Percentiles rank a stretch among this genome's conserved stretches.
Conservation (phyloP, 1,140 invertebrate genomes). For the Lepidostoma basale region DNA sequence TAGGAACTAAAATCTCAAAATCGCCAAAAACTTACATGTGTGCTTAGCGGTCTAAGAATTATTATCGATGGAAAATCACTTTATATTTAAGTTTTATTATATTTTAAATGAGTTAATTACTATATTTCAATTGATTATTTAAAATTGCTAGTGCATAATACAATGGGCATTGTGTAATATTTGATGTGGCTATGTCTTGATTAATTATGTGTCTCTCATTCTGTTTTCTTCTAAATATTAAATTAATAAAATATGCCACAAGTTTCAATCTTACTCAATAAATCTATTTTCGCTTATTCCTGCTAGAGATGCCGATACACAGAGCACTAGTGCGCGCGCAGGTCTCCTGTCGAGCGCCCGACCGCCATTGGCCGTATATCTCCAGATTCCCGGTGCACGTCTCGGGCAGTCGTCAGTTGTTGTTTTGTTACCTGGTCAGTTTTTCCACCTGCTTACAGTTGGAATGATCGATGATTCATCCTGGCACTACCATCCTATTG, state of each 20-base stretch:
- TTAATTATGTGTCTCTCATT: too few relatives aligned
- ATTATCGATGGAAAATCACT: too few relatives aligned
- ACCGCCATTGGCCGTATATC: neutral
- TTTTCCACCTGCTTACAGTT: constrained; percentile 2
- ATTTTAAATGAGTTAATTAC: too few relatives aligned
- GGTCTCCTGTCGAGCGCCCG: neutral
- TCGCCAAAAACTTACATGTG: too few relatives aligned
- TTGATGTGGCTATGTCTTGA: too few relatives aligned
- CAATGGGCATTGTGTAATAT: too few relatives aligned
- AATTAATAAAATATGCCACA: neutral
- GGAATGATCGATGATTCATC: constrained; percentile 4
- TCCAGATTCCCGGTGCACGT: neutral
- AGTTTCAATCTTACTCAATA: neutral
- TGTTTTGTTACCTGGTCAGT: neutral
- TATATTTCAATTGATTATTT: too few relatives aligned
- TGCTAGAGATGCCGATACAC: too few relatives aligned
- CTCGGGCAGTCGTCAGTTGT: neutral
- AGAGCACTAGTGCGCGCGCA: neutral
- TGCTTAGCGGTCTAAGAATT: too few relatives aligned
- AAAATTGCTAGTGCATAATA: too few relatives aligned
- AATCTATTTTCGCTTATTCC: neutral
- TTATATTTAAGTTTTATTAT: too few relatives aligned
- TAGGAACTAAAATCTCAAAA: too few relatives aligned
- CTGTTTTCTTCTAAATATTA: neutral
- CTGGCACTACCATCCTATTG: neutral